Base-by-base conservation (phyloP, 2,797 vertebrate genomes). In the Lacerta viridis region DNA sequence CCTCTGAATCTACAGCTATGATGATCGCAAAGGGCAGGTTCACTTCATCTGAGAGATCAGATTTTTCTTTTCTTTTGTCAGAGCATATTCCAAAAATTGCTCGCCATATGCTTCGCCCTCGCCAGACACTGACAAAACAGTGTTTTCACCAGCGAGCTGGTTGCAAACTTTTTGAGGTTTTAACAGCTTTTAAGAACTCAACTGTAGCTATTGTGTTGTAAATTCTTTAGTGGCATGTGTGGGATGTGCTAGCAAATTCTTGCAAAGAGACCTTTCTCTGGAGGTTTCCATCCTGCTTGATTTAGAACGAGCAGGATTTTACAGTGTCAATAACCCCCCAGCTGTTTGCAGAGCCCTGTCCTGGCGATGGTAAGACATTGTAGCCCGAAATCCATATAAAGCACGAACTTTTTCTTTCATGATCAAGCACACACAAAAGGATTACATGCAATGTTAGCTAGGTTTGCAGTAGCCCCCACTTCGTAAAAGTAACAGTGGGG, bases 291-390 rank as follows among this genome's bases (percentile, higher is more conserved):
- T 89, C 25, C 50, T 66, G 0, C 59, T 33, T 87, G 7, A 0
- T 76, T 90, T 90, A 90, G 29, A 90, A 92, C 68, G 11, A 92
- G 71, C 1, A 18, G 18, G 20, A 2, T 86, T 93, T 93, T 91
- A 80, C 25, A 93, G 36, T 39, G 13, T 36, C 92, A 93, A 90
- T 89, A 89, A 78, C 86, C 33, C 61, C 85, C n/a, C 66, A 82
- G 33, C 50, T 86, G 0, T 89, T 92, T 89, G 4, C 78, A 90
- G 50, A 93, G 7, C 1, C 50, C 90, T 87, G 11, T 78, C 79
- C 9, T 90, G 72, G 33, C 29, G 87, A 27, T 55, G 20, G 1
- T 3, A 66, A 61, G 13, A 15, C 74, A 89, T 88, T 93, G 25
- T 90, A 89, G 43, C 3, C 79, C 89, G 5, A 77, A 81, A 85